phyloP scores from a whole-genome alignment of 2,797 vertebrate species.

The Tachyglossus aculeatus region DNA sequence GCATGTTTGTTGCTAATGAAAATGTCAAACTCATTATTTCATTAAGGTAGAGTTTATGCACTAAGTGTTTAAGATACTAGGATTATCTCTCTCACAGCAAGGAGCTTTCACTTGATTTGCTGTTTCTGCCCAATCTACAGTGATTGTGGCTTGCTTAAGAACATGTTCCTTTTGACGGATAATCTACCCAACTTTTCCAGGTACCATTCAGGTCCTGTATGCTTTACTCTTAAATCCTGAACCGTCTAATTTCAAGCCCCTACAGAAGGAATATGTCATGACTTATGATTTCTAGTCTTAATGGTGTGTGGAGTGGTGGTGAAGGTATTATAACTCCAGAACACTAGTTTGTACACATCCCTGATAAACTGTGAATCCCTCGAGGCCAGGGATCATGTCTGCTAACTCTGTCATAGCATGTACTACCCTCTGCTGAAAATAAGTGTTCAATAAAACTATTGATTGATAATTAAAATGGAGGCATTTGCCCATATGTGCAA shows the following conservation, averaged over 20 bases:
- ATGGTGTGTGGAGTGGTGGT: no score
- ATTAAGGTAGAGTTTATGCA: slow-evolving; percentile 58
- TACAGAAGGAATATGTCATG: not conserved
- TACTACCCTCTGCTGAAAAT: no score
- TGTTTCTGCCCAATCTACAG: slow-evolving; percentile 11
- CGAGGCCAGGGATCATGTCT: no score
- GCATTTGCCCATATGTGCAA: no score
- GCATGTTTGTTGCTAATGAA: slow-evolving; percentile 39
- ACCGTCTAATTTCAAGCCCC: slow-evolving; percentile 12
- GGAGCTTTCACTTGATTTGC: slow-evolving; percentile 49
- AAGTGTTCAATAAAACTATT: no score
- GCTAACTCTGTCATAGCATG: no score
- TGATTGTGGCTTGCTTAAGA: slow-evolving; percentile 13
- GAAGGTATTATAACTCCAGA: no score
- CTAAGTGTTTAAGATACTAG: slow-evolving; percentile 4
- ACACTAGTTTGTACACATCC: no score
- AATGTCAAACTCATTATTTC: slow-evolving; percentile 29
- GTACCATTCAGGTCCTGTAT: slow-evolving; percentile 1
- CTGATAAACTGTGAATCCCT: no score
- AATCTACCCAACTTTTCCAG: slow-evolving; percentile 5
- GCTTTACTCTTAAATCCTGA: not conserved
- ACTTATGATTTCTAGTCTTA: no score
- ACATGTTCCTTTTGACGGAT: not conserved
- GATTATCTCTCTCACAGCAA: slow-evolving; percentile 17
- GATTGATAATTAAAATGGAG: no score